A percentile compares a stretch with the other conserved stretches of the same genome.
These are phyloP conservation scores for Rhynchonycteris naso DNA, from an alignment of 2,797 vertebrate species.

Conservation along the genomic window DNA sequence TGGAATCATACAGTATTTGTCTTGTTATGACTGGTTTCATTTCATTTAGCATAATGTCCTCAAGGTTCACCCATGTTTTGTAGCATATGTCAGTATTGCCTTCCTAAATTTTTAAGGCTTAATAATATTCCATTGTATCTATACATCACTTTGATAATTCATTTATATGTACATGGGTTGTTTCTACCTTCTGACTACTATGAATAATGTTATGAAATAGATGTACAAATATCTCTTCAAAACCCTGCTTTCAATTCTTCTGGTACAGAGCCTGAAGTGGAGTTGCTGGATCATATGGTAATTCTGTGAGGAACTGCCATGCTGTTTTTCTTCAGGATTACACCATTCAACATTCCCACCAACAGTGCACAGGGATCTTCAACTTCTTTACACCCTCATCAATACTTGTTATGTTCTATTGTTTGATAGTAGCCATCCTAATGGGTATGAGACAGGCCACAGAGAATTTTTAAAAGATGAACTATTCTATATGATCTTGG, in stretches of 20 bases:
- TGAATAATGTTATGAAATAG: neutral
- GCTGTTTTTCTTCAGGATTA: neutral
- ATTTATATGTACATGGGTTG: neutral
- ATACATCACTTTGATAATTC: neutral
- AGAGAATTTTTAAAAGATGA: neutral
- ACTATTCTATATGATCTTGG: constrained; percentile 1
- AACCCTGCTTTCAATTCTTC: constrained; percentile 1
- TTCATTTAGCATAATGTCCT: neutral
- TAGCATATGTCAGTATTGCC: neutral
- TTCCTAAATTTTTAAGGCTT: constrained; percentile 29
- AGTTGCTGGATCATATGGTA: neutral
- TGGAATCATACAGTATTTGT: neutral
- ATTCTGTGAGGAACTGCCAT: neutral
- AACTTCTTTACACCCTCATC: neutral
- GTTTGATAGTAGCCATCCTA: neutral
- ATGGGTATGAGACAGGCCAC: neutral
- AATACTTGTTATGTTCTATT: neutral
- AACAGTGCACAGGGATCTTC: neutral
- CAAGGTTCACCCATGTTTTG: neutral
- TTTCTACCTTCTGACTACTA: neutral
- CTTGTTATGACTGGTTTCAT: neutral
- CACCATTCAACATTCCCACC: neutral
- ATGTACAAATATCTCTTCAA: neutral
- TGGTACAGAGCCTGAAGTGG: neutral
- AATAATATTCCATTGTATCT: neutral